Conservation (phyloP, 2,113 vertebrate species). For the Herpetotheres cachinnans region DNA sequence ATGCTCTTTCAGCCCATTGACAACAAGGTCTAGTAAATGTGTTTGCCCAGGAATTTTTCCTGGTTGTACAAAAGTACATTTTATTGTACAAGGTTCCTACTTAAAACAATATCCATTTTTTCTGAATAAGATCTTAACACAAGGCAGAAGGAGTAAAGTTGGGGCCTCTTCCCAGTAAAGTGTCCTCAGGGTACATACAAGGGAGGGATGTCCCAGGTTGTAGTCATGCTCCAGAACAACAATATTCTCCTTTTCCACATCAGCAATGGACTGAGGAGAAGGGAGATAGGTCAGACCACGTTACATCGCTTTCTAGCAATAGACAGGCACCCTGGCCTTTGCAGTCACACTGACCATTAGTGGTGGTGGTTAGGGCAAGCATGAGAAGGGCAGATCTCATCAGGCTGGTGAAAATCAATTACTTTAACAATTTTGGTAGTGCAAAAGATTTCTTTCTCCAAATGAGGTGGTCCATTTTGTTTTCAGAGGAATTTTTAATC, state of each 20-base stretch:
- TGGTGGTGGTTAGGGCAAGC: not conserved
- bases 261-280: not conserved
- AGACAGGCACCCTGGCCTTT: not conserved
- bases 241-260: not conserved
- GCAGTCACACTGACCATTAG: not conserved
- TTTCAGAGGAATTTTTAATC: not conserved
- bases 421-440: not conserved
- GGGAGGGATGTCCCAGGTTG: not conserved
- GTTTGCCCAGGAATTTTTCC: not conserved
- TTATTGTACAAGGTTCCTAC: not conserved
- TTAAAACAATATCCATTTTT: not conserved
- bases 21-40: not conserved
- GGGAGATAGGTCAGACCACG: not conserved
- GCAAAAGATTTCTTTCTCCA: not conserved
- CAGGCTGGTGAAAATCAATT: not conserved
- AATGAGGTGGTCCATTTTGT: not conserved
- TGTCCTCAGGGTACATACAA: not conserved
- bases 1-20: not conserved
- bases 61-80: not conserved
- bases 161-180: not conserved
- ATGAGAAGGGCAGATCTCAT: not conserved
- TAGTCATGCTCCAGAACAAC: not conserved
- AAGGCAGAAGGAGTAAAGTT: not conserved
- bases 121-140: not conserved
- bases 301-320: not conserved